A percentile compares a stretch with the other conserved stretches of the same genome.
phyloP scores from a whole-genome alignment of 2,113 vertebrate genomes.

The Circaetus cinerascens region DNA sequence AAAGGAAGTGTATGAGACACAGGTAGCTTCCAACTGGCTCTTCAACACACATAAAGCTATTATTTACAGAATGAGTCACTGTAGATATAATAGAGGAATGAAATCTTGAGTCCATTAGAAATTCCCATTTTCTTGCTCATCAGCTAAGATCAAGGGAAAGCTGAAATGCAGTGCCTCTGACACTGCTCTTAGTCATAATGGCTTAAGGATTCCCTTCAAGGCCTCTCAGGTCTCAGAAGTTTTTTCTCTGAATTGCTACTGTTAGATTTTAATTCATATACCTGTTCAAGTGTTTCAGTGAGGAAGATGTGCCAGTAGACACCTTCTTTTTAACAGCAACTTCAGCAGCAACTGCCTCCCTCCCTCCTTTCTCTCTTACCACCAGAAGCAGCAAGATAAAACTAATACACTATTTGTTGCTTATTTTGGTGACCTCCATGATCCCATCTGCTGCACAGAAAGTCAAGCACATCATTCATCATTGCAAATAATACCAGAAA shows the following conservation, averaged over 20 bases:
- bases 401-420: background rate
- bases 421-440: background rate
- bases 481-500: background rate
- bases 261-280: background rate
- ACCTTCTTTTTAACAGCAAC: background rate
- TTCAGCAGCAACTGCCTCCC: background rate
- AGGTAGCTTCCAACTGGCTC: constrained; percentile 21
- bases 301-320: background rate
- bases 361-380: background rate
- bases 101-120: background rate
- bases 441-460: background rate
- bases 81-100: background rate
- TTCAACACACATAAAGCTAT: background rate
- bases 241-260: background rate
- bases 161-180: background rate
- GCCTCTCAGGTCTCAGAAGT: background rate
- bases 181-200: constrained; percentile 16
- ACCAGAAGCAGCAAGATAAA: background rate
- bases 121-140: constrained; percentile 38
- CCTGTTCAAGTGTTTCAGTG: background rate
- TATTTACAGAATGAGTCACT: constrained; percentile 40
- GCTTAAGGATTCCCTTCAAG: constrained; percentile 2
- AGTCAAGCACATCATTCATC: background rate
- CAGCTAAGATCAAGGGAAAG: background rate
- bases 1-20: constrained; percentile 32